phyloP scores from a whole-genome alignment of 2,113 vertebrate genomes.

The Amphiprion ocellaris region DNA sequence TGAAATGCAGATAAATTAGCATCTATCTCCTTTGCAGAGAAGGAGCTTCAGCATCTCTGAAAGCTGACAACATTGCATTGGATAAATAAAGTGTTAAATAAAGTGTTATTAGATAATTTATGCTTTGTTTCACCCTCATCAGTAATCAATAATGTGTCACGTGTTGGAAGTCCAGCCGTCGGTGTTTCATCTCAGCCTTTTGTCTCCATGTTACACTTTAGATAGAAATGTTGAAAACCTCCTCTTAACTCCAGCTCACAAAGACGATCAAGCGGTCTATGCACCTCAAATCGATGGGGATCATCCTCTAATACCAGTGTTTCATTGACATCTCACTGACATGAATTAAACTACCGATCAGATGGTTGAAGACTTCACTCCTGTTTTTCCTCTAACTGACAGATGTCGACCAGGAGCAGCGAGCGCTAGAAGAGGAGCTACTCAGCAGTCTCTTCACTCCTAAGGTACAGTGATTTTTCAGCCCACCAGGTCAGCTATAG shows the following conservation, averaged over 20 bases:
- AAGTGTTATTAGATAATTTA: not conserved
- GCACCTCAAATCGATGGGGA: not conserved
- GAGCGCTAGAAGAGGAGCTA: constrained; percentile 90
- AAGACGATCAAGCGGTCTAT: not conserved
- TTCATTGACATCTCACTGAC: too few species aligned
- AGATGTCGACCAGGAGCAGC: constrained; percentile 93
- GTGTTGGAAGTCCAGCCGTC: not conserved
- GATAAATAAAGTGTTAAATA: not conserved
- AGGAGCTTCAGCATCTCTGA: not conserved
- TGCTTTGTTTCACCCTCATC: not conserved
- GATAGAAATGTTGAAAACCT: not conserved
- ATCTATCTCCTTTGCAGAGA: not conserved
- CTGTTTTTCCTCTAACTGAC: constrained; percentile 24
- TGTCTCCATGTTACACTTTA: not conserved
- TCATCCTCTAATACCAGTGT: too few species aligned
- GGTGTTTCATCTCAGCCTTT: too few species aligned
- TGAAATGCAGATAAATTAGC: too few species aligned
- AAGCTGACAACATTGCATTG: not conserved
- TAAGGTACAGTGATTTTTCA: constrained; percentile 85
- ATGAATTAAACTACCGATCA: not conserved
- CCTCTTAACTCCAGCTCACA: not conserved
- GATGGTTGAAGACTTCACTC: constrained; percentile 1
- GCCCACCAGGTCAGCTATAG: accelerated
- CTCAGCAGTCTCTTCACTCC: constrained; percentile 91
- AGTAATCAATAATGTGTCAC: not conserved